Evolutionary conservation across 2,113 vertebrate species (phyloP).

Genomic region (Parotia lawesii): DNA sequence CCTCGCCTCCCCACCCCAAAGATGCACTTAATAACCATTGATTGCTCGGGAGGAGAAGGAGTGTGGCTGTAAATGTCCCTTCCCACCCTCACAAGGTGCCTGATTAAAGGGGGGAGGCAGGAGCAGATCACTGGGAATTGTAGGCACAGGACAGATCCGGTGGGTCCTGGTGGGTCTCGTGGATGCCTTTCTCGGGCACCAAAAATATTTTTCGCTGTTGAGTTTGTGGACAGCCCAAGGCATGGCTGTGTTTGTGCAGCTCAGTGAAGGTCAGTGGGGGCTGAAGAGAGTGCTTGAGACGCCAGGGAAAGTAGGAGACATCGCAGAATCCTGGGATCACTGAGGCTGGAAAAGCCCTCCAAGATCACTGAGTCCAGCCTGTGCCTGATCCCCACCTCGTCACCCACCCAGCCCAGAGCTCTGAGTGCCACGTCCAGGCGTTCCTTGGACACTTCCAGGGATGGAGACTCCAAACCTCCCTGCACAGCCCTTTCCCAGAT

Average conservation of each 20-base stretch:
- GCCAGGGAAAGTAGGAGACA: neutral
- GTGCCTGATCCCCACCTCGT: neutral
- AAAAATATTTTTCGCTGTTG: neutral
- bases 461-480: neutral
- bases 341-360: neutral
- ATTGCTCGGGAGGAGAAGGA: slow-evolving; percentile 40
- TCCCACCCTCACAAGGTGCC: slow-evolving; percentile 7
- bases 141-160: neutral
- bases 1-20: slow-evolving; percentile 25
- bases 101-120: neutral
- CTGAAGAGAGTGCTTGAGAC: neutral
- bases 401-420: neutral
- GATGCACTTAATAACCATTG: slow-evolving; percentile 51
- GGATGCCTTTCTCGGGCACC: neutral
- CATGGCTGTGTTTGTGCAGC: neutral
- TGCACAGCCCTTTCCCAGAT: neutral
- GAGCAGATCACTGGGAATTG: neutral
- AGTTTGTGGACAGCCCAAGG: neutral
- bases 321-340: neutral
- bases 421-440: rapidly evolving
- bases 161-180: neutral
- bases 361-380: neutral
- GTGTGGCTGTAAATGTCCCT: slow-evolving; percentile 20
- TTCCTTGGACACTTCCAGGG: neutral
- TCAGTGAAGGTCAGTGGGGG: neutral